phyloP scores from a whole-genome alignment of 2,797 vertebrate genomes.

The Myotis findleyi region DNA sequence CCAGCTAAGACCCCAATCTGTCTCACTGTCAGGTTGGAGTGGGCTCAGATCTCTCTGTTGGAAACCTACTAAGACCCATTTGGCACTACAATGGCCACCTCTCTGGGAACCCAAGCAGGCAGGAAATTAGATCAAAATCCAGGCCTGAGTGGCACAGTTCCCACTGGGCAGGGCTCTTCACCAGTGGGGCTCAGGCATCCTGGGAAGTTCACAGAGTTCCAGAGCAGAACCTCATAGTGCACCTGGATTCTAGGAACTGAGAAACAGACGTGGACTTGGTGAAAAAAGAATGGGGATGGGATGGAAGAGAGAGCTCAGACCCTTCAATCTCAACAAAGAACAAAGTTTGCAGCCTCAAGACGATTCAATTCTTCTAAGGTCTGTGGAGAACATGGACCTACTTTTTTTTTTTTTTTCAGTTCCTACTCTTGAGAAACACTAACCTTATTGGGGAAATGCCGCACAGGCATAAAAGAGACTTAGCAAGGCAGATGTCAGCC shows the following conservation, averaged over 20 bases:
- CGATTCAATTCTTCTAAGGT: not conserved
- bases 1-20: not conserved
- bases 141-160: not conserved
- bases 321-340: not conserved
- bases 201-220: not conserved
- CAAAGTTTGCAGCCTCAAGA: not conserved
- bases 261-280: not conserved
- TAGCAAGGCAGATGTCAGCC: not conserved
- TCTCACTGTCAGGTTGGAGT: not conserved
- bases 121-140: not conserved
- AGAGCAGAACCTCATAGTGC: not conserved
- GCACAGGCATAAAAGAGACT: not conserved
- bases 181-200: not conserved
- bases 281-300: not conserved
- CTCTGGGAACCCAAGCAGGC: not conserved
- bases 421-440: not conserved
- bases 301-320: not conserved
- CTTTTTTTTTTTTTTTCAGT: not conserved
- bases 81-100: not conserved
- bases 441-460: not conserved
- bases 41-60: not conserved
- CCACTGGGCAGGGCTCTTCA: not conserved
- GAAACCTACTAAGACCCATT: constrained; percentile 24
- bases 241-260: not conserved
- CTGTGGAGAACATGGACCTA: not conserved